Evolutionary conservation across 2,797 vertebrate genomes (phyloP).

Genomic region (Clarias pachynema): DNA sequence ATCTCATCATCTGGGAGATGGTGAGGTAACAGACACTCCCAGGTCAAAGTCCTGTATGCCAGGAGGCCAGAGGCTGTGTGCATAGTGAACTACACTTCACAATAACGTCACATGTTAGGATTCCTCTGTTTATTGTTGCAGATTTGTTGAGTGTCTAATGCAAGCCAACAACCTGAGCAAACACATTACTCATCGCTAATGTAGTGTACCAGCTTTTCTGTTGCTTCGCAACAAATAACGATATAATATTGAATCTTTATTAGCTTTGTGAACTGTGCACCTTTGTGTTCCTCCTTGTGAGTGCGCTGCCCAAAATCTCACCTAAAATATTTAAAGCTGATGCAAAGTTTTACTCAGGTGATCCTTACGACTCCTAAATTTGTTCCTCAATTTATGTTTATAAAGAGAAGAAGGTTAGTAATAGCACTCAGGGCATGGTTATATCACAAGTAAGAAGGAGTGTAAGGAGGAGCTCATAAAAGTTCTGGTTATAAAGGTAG

Average conservation of each 20-base stretch:
- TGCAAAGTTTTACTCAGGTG: background rate
- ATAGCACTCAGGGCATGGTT: background rate
- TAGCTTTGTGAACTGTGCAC: background rate
- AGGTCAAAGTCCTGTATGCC: background rate
- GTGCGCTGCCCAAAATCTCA: background rate
- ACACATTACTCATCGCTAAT: conserved; percentile 12
- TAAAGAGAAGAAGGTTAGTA: background rate
- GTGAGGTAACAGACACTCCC: background rate
- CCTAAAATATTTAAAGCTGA: background rate
- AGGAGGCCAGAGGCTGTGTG: background rate
- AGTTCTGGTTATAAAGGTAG: background rate
- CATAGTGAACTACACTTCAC: background rate
- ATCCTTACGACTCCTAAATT: background rate
- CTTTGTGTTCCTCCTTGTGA: background rate
- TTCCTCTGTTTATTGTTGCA: background rate
- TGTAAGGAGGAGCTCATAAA: background rate
- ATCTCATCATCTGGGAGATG: no score
- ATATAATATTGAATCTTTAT: background rate
- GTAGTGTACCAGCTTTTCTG: background rate
- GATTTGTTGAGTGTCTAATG: background rate
- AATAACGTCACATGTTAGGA: background rate
- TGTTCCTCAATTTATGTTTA: background rate
- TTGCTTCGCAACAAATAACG: background rate
- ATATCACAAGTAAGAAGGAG: background rate
- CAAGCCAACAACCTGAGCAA: conserved; percentile 34